These are phyloP conservation scores for Phasia obesa DNA, from an alignment of 2,888 invertebrate species.

Conservation along the genomic window DNA sequence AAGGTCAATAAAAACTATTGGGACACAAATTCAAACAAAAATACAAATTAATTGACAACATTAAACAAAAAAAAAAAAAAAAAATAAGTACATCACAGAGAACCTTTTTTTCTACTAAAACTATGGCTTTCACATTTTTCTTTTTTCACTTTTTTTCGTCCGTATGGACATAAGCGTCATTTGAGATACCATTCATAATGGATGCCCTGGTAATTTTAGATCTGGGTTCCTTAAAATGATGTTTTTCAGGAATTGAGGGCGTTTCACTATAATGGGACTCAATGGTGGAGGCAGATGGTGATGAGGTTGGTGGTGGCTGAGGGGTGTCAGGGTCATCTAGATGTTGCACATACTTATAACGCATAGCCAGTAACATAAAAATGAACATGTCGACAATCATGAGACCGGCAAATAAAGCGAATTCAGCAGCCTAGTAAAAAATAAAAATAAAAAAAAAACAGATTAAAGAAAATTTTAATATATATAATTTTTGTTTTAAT, in stretches of 20 bases:
- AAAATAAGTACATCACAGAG: conserved; percentile 66
- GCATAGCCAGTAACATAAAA: conserved; percentile 90
- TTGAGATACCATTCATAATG: conserved; percentile 63
- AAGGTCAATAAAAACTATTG: conserved; percentile 11
- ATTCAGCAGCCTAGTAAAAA: conserved; percentile 93
- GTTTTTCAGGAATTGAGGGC: conserved; percentile 62
- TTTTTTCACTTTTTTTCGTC: conserved; percentile 52
- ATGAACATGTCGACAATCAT: conserved; percentile 93
- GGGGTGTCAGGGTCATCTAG: conserved; percentile 64
- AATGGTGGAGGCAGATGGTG: conserved; percentile 41
- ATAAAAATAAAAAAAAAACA: too few relatives aligned
- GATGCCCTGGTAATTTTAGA: conserved; percentile 51
- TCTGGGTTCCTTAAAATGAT: conserved; percentile 60
- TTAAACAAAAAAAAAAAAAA: conserved; percentile 29
- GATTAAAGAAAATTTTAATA: background rate
- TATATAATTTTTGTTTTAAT: background rate
- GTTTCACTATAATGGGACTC: conserved; percentile 44
- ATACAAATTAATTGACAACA: conserved; percentile 33
- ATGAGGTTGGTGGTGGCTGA: conserved; percentile 19
- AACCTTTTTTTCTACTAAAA: conserved; percentile 35
- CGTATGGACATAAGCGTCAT: conserved; percentile 68
- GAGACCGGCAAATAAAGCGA: conserved; percentile 92
- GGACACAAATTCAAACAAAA: conserved; percentile 5
- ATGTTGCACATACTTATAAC: conserved; percentile 87
- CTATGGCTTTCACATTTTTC: background rate